phyloP scores from a whole-genome alignment of 2,113 vertebrate genomes.

The Lycocorax pyrrhopterus region DNA sequence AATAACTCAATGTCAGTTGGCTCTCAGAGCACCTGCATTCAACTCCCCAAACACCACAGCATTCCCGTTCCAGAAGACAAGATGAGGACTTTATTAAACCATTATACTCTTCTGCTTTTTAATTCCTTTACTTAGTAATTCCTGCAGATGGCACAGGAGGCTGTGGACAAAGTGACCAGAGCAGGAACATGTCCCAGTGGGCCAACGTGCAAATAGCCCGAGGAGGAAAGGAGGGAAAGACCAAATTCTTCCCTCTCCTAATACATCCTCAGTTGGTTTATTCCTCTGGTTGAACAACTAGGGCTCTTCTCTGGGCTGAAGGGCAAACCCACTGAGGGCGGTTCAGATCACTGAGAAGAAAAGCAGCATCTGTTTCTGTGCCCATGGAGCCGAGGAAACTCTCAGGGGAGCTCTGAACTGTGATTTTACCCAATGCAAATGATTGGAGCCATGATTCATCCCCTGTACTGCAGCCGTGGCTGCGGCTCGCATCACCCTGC shows the following conservation, averaged over 20 bases:
- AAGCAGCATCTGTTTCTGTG: not conserved
- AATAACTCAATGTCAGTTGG: slow-evolving; percentile 51
- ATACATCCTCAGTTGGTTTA: not conserved
- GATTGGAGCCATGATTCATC: not conserved
- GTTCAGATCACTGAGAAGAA: not conserved
- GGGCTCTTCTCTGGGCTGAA: not conserved
- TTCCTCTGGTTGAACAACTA: not conserved
- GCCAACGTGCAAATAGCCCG: not conserved
- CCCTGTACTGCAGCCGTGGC: not conserved
- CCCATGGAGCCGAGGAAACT: not conserved
- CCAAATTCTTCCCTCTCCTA: not conserved
- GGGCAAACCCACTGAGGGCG: not conserved
- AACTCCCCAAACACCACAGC: slow-evolving; percentile 9
- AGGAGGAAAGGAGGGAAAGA: not conserved
- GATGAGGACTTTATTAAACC: slow-evolving; percentile 7
- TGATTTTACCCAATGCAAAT: not conserved
- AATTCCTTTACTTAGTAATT: not conserved
- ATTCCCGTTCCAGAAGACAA: not conserved
- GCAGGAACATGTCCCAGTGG: not conserved
- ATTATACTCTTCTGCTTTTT: not conserved
- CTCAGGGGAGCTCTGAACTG: not conserved
- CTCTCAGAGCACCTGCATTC: slow-evolving; percentile 54
- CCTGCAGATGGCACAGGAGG: not conserved
- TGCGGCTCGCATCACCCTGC: not conserved
- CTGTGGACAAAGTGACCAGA: not conserved